phyloP scores from a whole-genome alignment of 2,113 vertebrate genomes.

The Tupaia chinensis region DNA sequence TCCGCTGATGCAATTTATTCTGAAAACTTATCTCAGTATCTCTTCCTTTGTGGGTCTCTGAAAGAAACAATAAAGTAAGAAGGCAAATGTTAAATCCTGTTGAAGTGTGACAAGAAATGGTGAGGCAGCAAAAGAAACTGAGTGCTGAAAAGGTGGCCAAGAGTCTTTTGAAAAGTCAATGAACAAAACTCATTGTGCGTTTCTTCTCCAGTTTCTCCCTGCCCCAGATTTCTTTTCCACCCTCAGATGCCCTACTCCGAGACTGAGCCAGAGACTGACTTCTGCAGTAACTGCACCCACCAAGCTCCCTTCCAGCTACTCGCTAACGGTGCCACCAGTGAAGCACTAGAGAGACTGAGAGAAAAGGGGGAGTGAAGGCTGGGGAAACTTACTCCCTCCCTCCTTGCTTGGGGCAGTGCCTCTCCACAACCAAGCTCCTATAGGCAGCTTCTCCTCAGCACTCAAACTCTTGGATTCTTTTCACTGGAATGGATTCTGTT shows the following conservation, averaged over 20 bases:
- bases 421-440: neutral
- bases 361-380: neutral
- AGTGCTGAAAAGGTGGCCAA: conserved; percentile 5
- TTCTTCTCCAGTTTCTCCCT: neutral
- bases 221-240: neutral
- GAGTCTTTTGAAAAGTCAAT: conserved; percentile 8
- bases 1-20: neutral
- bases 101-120: neutral
- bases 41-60: neutral
- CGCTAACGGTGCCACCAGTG: accelerated
- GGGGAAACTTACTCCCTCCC: neutral
- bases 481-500: neutral
- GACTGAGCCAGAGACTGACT: neutral
- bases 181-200: neutral
- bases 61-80: neutral
- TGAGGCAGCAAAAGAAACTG: neutral
- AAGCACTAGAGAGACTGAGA: neutral
- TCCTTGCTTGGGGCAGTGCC: neutral
- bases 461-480: neutral
- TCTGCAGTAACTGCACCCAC: neutral
- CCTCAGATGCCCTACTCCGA: neutral
- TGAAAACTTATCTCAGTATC: neutral
- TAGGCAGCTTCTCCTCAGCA: neutral
- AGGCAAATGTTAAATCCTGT: neutral
- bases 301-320: neutral